Conservation (phyloP, 2,113 vertebrate species). For the Aplodontia rufa region DNA sequence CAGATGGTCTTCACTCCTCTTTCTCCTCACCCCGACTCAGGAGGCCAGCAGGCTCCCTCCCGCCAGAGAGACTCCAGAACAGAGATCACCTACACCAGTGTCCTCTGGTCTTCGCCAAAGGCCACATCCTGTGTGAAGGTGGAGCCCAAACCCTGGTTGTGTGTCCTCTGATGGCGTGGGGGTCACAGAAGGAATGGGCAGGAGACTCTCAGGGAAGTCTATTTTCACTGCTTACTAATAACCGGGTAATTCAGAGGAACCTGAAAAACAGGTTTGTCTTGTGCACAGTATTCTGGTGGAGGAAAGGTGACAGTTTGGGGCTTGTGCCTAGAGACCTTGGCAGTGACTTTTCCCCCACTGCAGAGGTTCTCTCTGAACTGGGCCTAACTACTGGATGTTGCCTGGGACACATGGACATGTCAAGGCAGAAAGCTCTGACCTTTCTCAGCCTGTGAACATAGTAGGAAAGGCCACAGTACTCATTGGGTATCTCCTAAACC, state of each 20-base stretch:
- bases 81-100: background rate
- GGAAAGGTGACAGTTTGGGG: constrained; percentile 1
- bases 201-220: background rate
- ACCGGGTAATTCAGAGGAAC: background rate
- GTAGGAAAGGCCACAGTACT: background rate
- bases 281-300: background rate
- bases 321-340: background rate
- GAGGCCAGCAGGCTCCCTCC: background rate
- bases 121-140: background rate
- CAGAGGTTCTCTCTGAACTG: background rate
- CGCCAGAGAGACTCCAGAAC: background rate
- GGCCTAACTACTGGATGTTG: background rate
- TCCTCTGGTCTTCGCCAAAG: background rate
- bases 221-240: background rate
- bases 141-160: background rate
- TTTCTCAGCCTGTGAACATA: background rate
- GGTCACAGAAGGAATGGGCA: background rate
- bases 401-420: background rate
- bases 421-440: background rate
- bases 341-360: background rate
- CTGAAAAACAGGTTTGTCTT: constrained; percentile 57
- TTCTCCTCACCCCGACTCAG: background rate
- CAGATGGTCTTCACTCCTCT: background rate
- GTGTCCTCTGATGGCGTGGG: background rate
- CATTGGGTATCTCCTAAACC: background rate